A percentile compares a stretch with the other conserved stretches of the same genome.
Evolutionary conservation across 37 sponge, comb jelly and placozoan genomes (phyloP).

Genomic region (Spongilla lacustris): DNA sequence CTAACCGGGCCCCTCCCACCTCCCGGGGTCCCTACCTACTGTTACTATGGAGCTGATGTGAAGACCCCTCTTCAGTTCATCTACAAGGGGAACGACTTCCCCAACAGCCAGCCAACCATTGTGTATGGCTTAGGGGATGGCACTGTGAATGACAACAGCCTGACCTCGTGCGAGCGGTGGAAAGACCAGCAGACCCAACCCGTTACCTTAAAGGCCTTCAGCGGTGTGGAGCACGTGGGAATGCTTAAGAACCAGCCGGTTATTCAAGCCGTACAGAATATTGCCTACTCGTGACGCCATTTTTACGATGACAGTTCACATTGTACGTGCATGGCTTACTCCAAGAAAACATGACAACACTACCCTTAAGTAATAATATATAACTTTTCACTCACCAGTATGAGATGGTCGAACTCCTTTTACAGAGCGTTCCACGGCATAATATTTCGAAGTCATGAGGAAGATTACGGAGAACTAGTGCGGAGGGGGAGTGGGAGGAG

Average conservation of each 20-base stretch:
- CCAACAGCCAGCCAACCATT: slow-evolving; percentile 66
- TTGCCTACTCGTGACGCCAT: slow-evolving; percentile 10
- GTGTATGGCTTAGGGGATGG: slow-evolving; percentile 85
- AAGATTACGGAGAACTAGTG: not conserved
- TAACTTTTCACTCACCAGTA: not conserved
- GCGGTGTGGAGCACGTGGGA: slow-evolving; percentile 54
- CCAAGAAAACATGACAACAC: not conserved
- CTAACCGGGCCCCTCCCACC: slow-evolving; percentile 52
- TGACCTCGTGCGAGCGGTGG: slow-evolving; percentile 82
- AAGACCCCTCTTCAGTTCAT: slow-evolving; percentile 67
- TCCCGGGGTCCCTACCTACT: slow-evolving; percentile 81
- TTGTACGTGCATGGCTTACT: not conserved
- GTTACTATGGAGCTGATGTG: slow-evolving; percentile 72
- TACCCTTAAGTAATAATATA: not conserved
- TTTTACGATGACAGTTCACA: not conserved
- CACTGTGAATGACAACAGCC: slow-evolving; percentile 81
- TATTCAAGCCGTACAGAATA: slow-evolving; percentile 43
- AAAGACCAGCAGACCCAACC: slow-evolving; percentile 46
- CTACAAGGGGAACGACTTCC: slow-evolving; percentile 54
- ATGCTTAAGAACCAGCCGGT: slow-evolving; percentile 37
- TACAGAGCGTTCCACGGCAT: too few species aligned
- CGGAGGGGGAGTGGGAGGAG: not conserved
- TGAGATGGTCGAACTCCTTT: too few species aligned
- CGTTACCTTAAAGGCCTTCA: slow-evolving; percentile 34
- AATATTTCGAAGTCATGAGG: not conserved